These are phyloP conservation scores for Gadus macrocephalus DNA, from an alignment of 2,113 vertebrate genomes.

Conservation along the genomic window DNA sequence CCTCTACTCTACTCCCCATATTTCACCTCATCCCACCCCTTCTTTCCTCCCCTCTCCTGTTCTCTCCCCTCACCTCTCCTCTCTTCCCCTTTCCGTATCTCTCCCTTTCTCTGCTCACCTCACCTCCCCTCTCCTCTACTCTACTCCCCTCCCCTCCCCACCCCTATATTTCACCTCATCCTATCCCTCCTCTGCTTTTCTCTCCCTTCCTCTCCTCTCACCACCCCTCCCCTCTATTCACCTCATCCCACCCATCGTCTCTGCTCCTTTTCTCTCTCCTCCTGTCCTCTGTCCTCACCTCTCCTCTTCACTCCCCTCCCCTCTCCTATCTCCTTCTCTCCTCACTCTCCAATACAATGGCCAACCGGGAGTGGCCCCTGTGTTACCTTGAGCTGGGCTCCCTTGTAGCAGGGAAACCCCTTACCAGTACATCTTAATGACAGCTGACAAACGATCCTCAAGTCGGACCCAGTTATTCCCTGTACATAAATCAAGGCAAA, in stretches of 20 bases:
- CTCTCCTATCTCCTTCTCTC: not conserved
- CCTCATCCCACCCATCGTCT: too few relatives aligned
- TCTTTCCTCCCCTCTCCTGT: not conserved
- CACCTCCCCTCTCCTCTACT: constrained; percentile 19
- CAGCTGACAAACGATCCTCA: constrained; percentile 66
- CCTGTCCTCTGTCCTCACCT: not conserved
- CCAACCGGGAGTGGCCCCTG: constrained; percentile 26
- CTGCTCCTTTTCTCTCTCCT: too few relatives aligned
- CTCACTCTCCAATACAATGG: constrained; percentile 15
- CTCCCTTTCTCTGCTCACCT: constrained; percentile 36
- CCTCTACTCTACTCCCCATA: too few relatives aligned
- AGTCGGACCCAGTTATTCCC: constrained; percentile 53
- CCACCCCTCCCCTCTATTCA: constrained; percentile 11
- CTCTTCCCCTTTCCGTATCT: constrained; percentile 1
- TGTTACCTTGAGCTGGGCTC: constrained; percentile 21
- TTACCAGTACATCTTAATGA: constrained; percentile 67
- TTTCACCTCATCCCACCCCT: too few relatives aligned
- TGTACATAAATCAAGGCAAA: constrained; percentile 67
- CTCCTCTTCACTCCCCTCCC: too few relatives aligned
- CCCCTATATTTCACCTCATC: not conserved
- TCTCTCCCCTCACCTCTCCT: constrained; percentile 8
- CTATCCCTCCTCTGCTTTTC: constrained; percentile 23
- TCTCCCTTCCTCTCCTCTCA: constrained; percentile 26
- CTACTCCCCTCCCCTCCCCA: constrained; percentile 50
- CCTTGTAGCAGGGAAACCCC: constrained; percentile 61